Evolutionary conservation across 1,140 invertebrate species (phyloP).

Genomic region (Ganaspis sp.): DNA sequence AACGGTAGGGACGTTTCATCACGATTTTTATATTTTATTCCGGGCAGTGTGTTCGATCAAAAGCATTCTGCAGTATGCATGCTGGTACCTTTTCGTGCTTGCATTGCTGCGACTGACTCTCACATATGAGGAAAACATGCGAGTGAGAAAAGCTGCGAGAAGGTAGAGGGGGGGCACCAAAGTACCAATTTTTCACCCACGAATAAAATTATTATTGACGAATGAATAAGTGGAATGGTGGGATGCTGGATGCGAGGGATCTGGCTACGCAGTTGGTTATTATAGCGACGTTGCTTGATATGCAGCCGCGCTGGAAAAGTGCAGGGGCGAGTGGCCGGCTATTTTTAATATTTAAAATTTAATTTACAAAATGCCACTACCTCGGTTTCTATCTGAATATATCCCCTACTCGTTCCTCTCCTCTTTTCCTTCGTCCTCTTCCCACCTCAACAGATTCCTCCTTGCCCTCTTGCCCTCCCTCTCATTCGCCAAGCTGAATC

Average conservation of each 20-base stretch:
- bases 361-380: conserved; percentile 59
- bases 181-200: not conserved
- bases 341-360: conserved; percentile 65
- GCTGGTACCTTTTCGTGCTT: conserved; percentile 11
- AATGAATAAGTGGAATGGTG: not conserved
- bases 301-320: not conserved
- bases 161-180: not conserved
- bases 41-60: conserved; percentile 61
- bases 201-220: conserved; percentile 7
- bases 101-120: not conserved
- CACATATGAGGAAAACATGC: not conserved
- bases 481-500: not conserved
- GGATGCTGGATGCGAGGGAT: not conserved
- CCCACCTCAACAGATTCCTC: not conserved
- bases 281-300: conserved; percentile 1
- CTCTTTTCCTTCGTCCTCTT: not conserved
- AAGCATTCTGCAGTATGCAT: conserved; percentile 64
- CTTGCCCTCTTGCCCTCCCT: not conserved
- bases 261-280: conserved; percentile 1
- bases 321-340: conserved; percentile 39
- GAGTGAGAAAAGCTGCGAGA: not conserved
- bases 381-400: conserved; percentile 28
- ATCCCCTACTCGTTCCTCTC: not conserved
- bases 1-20: conserved; percentile 60
- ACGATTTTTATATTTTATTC: conserved; percentile 66